These are phyloP conservation scores for Didymodactylos carnosus DNA, from an alignment of 2,888 invertebrate genomes.

Conservation along the genomic window DNA sequence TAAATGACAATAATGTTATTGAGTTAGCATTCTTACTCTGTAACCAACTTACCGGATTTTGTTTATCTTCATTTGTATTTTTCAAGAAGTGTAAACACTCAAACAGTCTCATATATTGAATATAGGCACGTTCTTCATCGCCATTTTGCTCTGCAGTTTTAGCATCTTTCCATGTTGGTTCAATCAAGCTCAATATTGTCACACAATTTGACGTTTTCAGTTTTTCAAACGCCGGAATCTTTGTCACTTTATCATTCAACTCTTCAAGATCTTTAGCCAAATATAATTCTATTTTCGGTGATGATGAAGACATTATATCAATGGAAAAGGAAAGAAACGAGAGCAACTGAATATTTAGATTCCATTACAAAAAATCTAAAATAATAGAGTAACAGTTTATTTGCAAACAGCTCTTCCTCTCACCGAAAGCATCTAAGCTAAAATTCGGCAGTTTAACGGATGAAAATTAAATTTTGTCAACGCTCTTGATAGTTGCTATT, in stretches of 20 bases:
- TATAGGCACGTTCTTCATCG: slow-evolving; percentile 12
- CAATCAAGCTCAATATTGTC: background rate
- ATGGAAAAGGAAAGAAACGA: background rate
- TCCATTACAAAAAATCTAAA: no score
- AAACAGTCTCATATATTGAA: slow-evolving; percentile 5
- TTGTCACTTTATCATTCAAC: background rate
- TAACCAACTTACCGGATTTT: background rate
- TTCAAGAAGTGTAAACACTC: background rate
- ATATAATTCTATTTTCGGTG: background rate
- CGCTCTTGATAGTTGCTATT: no score
- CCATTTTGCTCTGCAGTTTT: background rate
- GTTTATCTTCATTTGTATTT: background rate
- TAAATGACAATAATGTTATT: no score
- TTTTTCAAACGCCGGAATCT: background rate
- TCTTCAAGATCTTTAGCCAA: background rate
- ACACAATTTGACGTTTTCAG: background rate
- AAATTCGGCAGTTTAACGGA: no score
- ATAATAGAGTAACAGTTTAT: no score
- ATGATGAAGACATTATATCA: background rate
- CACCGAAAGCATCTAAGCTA: no score
- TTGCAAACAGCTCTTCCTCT: no score
- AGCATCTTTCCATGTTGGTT: background rate
- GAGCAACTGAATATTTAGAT: no score
- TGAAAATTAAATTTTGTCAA: no score
- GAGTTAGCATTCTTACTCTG: no score